Percentiles rank a stretch among this genome's conserved stretches.
These are phyloP conservation scores for Ochropleura leucogaster DNA, from an alignment of 2,888 invertebrate species.

Conservation along the genomic window DNA sequence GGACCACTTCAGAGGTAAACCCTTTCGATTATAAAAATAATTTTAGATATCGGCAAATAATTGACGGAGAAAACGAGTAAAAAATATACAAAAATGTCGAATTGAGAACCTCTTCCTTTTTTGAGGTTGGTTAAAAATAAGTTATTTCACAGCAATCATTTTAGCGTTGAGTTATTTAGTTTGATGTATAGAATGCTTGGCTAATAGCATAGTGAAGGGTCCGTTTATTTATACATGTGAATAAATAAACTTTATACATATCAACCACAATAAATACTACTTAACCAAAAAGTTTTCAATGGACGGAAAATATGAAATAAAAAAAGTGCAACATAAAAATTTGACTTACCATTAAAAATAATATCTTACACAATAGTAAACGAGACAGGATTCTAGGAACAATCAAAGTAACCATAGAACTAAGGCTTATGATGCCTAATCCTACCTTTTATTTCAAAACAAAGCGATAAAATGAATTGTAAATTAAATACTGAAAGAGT, in stretches of 20 bases:
- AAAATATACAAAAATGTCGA: too few species aligned
- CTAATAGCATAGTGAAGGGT: too few species aligned
- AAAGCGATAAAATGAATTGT: not conserved
- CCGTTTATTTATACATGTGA: too few species aligned
- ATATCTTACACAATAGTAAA: not conserved
- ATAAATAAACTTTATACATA: not conserved
- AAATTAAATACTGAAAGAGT: constrained; percentile 20
- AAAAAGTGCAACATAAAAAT: not conserved
- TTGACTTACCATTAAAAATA: constrained; percentile 32
- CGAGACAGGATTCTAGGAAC: not conserved
- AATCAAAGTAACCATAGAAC: not conserved
- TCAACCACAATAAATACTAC: not conserved
- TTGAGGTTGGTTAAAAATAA: too few species aligned
- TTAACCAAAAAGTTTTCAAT: not conserved
- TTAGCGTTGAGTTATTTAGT: too few species aligned
- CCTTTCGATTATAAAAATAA: too few species aligned
- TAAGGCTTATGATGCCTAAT: not conserved
- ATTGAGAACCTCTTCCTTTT: too few species aligned
- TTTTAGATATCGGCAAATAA: too few species aligned
- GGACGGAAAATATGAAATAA: not conserved
- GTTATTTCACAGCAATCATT: too few species aligned
- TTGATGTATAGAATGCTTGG: too few species aligned
- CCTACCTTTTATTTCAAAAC: constrained; percentile 38
- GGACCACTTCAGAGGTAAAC: too few species aligned
- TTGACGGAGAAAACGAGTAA: too few species aligned